A percentile compares a stretch with the other conserved stretches of the same genome.
phyloP scores from a whole-genome alignment of 1,140 invertebrate species.

The Trialeurodes vaporariorum region DNA sequence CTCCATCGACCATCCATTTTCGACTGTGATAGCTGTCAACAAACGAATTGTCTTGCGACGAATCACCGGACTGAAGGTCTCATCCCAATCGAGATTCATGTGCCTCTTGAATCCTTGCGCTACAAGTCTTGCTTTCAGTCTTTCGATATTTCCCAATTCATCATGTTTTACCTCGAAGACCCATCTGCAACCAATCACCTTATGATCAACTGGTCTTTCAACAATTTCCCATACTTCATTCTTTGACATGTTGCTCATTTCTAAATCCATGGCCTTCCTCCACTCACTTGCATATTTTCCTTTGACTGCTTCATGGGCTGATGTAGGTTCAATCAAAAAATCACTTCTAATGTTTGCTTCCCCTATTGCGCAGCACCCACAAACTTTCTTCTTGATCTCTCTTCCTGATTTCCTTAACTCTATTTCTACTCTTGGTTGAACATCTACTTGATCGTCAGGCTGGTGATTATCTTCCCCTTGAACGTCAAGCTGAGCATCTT shows the following conservation, averaged over 20 bases:
- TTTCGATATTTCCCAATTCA: not conserved
- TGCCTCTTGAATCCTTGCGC: constrained; percentile 2
- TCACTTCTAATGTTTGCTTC: not conserved
- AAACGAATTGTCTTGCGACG: constrained; percentile 14
- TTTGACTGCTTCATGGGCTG: constrained; percentile 8
- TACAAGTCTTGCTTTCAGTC: not conserved
- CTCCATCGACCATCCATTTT: not conserved
- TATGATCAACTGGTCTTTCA: constrained; percentile 11
- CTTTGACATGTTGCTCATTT: constrained; percentile 19
- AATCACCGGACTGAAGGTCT: constrained; percentile 24
- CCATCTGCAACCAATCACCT: constrained; percentile 21
- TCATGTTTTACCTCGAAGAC: constrained; percentile 16
- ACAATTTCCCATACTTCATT: constrained; percentile 22
- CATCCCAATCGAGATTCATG: constrained; percentile 21
- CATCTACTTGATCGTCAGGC: constrained; percentile 1
- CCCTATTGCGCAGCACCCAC: constrained; percentile 11
- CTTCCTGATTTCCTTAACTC: not conserved
- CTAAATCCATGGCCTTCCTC: constrained; percentile 22
- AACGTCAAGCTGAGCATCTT: not conserved
- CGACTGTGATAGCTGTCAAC: not conserved
- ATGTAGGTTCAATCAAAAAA: constrained; percentile 3
- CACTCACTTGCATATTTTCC: constrained; percentile 18
- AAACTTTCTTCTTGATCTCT: constrained; percentile 2
- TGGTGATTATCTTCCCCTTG: constrained; percentile 18
- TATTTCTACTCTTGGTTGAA: not conserved